These are phyloP conservation scores for Coilia nasus DNA, from an alignment of 2,797 vertebrate genomes.

Conservation along the genomic window DNA sequence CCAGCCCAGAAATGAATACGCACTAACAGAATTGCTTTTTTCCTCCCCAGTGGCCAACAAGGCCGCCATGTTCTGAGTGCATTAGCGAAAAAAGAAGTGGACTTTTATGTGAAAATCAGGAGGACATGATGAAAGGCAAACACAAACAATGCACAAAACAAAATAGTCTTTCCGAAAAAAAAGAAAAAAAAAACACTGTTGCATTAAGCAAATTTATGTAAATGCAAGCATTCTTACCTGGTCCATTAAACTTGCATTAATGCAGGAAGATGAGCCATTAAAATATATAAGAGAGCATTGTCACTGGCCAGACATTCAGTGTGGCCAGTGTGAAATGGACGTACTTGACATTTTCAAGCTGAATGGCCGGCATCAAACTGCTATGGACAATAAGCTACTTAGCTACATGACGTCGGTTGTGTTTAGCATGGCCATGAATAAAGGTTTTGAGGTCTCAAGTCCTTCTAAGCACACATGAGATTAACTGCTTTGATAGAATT, in stretches of 20 bases:
- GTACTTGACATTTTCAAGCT: conserved; percentile 17
- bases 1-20: conserved; percentile 69
- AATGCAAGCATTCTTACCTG: conserved; percentile 70
- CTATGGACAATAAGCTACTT: conserved; percentile 4
- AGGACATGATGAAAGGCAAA: conserved; percentile 75
- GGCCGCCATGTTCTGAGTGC: conserved; percentile 69
- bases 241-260: conserved; percentile 73
- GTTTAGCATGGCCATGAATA: background rate
- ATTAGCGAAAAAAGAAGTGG: conserved; percentile 59
- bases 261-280: conserved; percentile 61
- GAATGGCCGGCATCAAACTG: background rate
- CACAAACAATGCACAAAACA: conserved; percentile 66
- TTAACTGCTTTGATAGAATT: background rate
- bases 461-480: background rate
- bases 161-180: conserved; percentile 62
- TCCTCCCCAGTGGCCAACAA: conserved; percentile 6
- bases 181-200: conserved; percentile 62
- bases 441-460: background rate
- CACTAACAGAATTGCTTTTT: conserved; percentile 51
- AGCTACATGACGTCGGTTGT: background rate
- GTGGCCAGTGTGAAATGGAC: background rate
- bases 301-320: background rate
- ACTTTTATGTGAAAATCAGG: conserved; percentile 83
- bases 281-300: conserved; percentile 27
- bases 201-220: conserved; percentile 83